Conservation (phyloP, 2,113 vertebrate genomes). For the Erythrolamprus reginae region DNA sequence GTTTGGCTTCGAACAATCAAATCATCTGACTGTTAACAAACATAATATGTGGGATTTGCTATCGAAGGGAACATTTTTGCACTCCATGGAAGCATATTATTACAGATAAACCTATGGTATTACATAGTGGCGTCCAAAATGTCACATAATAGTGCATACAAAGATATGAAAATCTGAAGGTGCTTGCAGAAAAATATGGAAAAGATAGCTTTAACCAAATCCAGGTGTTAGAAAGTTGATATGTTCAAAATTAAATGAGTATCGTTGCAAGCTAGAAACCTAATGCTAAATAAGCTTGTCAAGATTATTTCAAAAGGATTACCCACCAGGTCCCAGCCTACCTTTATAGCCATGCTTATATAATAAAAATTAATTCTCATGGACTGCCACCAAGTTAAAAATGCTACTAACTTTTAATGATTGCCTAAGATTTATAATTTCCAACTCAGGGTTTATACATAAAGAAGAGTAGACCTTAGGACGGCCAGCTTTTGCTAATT, state of each 20-base stretch:
- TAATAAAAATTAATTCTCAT: not conserved
- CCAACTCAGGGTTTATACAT: not conserved
- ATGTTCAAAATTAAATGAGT: no score
- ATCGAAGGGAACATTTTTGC: not conserved
- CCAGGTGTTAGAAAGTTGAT: not conserved
- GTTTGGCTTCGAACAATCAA: not conserved
- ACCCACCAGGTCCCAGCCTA: not conserved
- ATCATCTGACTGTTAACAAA: constrained; percentile 6
- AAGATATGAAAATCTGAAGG: not conserved
- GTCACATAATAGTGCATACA: not conserved
- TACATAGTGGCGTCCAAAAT: constrained; percentile 23
- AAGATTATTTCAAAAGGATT: not conserved
- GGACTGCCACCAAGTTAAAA: not conserved
- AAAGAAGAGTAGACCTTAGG: not conserved
- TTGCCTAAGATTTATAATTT: not conserved
- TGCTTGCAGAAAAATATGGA: not conserved
- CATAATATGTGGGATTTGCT: constrained; percentile 30
- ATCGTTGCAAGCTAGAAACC: not conserved
- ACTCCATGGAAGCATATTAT: not conserved
- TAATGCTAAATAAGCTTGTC: not conserved
- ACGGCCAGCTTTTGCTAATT: no score
- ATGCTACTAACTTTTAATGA: not conserved
- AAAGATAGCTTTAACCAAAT: not conserved
- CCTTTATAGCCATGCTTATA: not conserved
- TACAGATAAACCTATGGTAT: constrained; percentile 6